Evolutionary conservation across 2,797 vertebrate species (phyloP).

Genomic region (Echeneis naucrates): DNA sequence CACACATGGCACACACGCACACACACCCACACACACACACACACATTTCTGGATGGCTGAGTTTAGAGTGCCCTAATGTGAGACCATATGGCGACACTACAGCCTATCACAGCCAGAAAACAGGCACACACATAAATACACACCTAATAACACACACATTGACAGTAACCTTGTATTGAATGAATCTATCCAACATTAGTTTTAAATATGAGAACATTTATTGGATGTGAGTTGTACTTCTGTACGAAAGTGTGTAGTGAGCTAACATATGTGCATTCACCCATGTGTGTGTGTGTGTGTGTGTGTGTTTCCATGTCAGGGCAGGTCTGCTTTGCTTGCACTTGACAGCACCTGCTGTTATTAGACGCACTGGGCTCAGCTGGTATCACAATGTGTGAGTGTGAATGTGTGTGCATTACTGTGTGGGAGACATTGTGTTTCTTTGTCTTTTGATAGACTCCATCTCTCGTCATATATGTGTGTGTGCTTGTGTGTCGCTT

Average conservation of each 20-base stretch:
- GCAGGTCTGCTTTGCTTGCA: slow-evolving; percentile 70
- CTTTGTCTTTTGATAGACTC: slow-evolving; percentile 63
- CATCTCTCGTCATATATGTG: slow-evolving; percentile 12
- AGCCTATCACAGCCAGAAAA: slow-evolving; percentile 54
- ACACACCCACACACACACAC: slow-evolving; percentile 31
- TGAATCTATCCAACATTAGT: slow-evolving; percentile 6
- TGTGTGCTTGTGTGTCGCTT: slow-evolving; percentile 26
- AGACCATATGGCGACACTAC: slow-evolving; percentile 70
- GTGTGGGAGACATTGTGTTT: slow-evolving; percentile 38
- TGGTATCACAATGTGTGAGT: slow-evolving; percentile 65
- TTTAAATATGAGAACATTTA: slow-evolving; percentile 27
- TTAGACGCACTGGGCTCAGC: slow-evolving; percentile 76
- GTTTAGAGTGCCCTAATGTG: slow-evolving; percentile 64
- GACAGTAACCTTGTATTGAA: slow-evolving; percentile 33
- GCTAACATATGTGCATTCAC: slow-evolving; percentile 41
- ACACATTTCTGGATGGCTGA: slow-evolving; percentile 51
- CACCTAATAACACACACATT: slow-evolving; percentile 1
- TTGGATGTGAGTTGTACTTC: slow-evolving; percentile 14
- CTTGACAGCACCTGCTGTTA: slow-evolving; percentile 82
- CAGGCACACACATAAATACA: slow-evolving; percentile 38
- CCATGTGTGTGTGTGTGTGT: slow-evolving; percentile 36
- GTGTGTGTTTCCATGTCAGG: slow-evolving; percentile 62
- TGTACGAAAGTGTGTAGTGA: slow-evolving; percentile 17
- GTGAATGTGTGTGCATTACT: slow-evolving; percentile 16
- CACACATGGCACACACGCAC: slow-evolving; percentile 17